These are phyloP conservation scores for Rhyzopertha dominica DNA, from an alignment of 1,140 invertebrate species.

Conservation along the genomic window DNA sequence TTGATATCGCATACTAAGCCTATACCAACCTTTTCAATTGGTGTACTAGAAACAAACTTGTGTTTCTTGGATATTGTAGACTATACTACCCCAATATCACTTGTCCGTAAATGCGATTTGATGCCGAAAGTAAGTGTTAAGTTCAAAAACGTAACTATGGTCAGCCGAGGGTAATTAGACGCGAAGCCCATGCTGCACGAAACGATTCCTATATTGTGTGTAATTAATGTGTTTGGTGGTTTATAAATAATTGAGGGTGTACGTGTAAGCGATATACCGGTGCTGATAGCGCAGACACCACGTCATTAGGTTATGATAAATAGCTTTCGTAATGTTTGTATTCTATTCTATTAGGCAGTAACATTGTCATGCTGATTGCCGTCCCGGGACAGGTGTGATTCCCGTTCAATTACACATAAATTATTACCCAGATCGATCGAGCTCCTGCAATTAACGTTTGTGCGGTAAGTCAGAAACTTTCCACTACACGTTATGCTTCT, in stretches of 20 bases:
- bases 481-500: too few relatives aligned
- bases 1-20: too few relatives aligned
- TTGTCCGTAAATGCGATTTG: too few relatives aligned
- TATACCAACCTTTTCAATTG: too few relatives aligned
- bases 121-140: too few relatives aligned
- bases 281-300: slow-evolving; percentile 33
- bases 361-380: slow-evolving; percentile 32
- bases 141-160: too few relatives aligned
- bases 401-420: slow-evolving; percentile 29
- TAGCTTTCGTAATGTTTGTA: slow-evolving; percentile 33
- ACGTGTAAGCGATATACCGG: slow-evolving; percentile 34
- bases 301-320: slow-evolving; percentile 38
- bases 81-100: too few relatives aligned
- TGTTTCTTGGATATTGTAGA: too few relatives aligned
- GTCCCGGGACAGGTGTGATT: slow-evolving; percentile 33
- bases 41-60: too few relatives aligned
- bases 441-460: slow-evolving; percentile 1
- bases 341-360: slow-evolving; percentile 31
- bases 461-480: slow-evolving; percentile 11
- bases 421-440: slow-evolving; percentile 25
- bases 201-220: too few relatives aligned
- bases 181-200: too few relatives aligned
- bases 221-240: slow-evolving; percentile 31
- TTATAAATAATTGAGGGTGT: slow-evolving; percentile 31
- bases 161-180: too few relatives aligned